Base-by-base conservation (phyloP, 1,140 invertebrate genomes). In the Nasonia giraulti region DNA sequence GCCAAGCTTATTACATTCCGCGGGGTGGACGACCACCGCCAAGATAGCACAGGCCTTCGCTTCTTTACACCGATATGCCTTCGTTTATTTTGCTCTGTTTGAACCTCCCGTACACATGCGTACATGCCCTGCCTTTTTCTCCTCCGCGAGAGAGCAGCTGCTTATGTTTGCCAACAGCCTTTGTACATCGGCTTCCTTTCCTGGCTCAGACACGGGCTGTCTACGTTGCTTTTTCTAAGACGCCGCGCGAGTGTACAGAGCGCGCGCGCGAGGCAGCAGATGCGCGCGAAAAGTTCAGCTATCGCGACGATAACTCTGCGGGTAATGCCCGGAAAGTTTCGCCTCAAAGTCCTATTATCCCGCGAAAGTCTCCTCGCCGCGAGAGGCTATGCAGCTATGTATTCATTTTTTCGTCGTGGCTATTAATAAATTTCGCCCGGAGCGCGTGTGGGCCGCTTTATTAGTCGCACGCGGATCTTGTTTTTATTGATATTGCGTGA, bases 391-490 rank as follows among this genome's bases (percentile, higher is more conserved):
- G 37, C 40, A n/a, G 40, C 33, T 44, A 75, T 75, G 33, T 33
- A 5, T 7, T 27, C 37, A n/a, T 62, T 33, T 44, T 40, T 71
- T 78, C 66, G 80, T 82, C 80, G 6, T 40, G 69, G 80, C 47
- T 77, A 82, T 85, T 85, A 85, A 85, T 82, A 77, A 81, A 85
- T 85, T 86, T 86, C 47, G 10, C 55, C 55, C 1, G n/a, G 5
- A 62, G 20, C 40, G 47, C 40, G 47, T n/a, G 75, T 27, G 27
- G 8, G 73, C 55, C 71, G 81, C 77, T 85, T 80, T 85, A 85
- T 85, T 85, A 85, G 50, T 12, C 47, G 20, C 17, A 1, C 17
- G 37, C 40, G 55, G 20, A n/a, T n/a, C 6, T n/a, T 62, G 55
- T 62, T 62, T 62, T n/a, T 17, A 7, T 62, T n/a, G 55, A n/a